phyloP scores from a whole-genome alignment of 37 sponge, comb jelly and placozoan species.

The Oopsacas minuta region DNA sequence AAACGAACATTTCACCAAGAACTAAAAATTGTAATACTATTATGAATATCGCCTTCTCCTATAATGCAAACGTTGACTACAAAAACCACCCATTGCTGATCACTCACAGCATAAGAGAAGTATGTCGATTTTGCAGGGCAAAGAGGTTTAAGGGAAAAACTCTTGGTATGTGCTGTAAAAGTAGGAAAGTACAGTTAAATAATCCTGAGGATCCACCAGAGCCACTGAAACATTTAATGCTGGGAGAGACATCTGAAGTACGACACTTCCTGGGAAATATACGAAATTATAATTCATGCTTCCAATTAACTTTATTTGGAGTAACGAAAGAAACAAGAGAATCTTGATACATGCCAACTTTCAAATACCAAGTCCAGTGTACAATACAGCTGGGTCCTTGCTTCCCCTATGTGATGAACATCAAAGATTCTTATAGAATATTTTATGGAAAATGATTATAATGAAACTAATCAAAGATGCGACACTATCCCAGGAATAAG shows the following conservation, averaged over 20 bases:
- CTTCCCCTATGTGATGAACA: conserved; percentile 25
- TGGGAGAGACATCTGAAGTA: conserved; percentile 16
- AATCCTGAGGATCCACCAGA: background rate
- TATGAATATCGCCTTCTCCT: background rate
- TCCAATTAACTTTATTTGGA: conserved; percentile 21
- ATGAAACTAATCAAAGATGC: background rate
- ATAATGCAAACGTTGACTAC: background rate
- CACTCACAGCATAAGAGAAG: background rate
- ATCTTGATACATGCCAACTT: conserved; percentile 31
- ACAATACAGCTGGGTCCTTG: conserved; percentile 25
- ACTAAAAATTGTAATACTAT: background rate
- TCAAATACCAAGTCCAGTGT: conserved; percentile 31
- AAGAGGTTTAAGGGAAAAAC: conserved; percentile 9
- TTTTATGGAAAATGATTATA: conserved; percentile 14
- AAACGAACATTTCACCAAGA: background rate
- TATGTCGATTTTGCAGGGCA: conserved; percentile 18
- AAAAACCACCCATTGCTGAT: background rate
- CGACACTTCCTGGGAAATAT: conserved; percentile 3
- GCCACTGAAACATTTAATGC: background rate
- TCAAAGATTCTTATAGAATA: conserved; percentile 27
- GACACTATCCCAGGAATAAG: background rate
- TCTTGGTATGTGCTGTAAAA: conserved; percentile 20
- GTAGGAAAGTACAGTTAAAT: conserved; percentile 15
- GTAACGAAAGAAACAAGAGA: conserved; percentile 1
- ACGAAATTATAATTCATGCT: background rate